phyloP scores from a whole-genome alignment of 2,888 invertebrate species.

The Magallana nippona region DNA sequence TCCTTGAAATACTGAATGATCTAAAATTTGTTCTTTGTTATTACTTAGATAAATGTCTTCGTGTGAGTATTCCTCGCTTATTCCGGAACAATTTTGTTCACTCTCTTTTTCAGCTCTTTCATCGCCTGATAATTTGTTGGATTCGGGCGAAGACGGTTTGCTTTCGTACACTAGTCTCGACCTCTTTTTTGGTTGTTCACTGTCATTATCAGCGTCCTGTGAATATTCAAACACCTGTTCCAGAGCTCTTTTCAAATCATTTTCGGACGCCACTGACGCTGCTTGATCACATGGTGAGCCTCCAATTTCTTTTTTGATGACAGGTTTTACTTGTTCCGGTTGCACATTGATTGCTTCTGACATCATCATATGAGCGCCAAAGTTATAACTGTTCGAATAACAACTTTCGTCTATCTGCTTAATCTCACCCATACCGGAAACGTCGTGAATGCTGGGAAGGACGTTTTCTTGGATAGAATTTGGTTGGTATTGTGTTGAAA shows the following conservation, averaged over 20 bases:
- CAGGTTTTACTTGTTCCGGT: background rate
- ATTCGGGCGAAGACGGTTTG: background rate
- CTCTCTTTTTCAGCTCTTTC: background rate
- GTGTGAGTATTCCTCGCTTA: background rate
- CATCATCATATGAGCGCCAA: constrained; percentile 14
- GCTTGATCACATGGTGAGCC: background rate
- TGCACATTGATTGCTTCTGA: constrained; percentile 2
- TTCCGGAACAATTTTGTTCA: background rate
- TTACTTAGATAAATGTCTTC: constrained; percentile 2
- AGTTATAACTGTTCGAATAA: constrained; percentile 11
- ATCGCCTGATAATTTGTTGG: background rate
- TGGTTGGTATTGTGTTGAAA: background rate
- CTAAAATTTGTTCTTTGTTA: background rate
- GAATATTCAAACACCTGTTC: constrained; percentile 27
- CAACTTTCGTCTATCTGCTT: constrained; percentile 3
- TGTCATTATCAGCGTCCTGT: background rate
- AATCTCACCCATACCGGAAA: constrained; percentile 16
- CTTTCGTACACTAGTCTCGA: background rate
- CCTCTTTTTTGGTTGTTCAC: background rate
- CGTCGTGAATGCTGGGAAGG: constrained; percentile 23
- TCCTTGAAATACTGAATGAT: constrained; percentile 15
- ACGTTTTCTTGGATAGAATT: constrained; percentile 1
- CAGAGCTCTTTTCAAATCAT: constrained; percentile 18
- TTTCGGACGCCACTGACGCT: background rate
- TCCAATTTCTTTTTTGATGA: constrained; percentile 9